Base-by-base conservation (phyloP, 2,113 vertebrate genomes). In the Pseudopodoces humilis region DNA sequence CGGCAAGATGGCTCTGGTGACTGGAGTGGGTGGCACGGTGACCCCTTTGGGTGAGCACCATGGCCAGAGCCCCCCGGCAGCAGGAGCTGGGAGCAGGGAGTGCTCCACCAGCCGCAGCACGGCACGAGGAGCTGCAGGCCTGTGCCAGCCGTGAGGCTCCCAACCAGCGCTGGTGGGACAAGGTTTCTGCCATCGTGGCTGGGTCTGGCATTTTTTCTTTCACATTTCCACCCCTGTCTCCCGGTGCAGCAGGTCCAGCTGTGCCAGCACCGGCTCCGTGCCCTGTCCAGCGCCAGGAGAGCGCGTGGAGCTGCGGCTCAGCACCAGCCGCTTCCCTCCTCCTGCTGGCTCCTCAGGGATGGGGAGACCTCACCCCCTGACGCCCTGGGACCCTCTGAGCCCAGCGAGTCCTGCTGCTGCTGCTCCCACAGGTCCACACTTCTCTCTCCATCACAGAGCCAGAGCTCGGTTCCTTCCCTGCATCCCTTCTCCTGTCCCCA, bases 71-170 rank as follows among this genome's bases (percentile, higher is more conserved):
- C 37, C 2, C 1, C 22, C 11, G 75, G 60, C 13, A 2, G 46
- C 25, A 13, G 0, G 56, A 59, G 43, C 25, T 13, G 53, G 1
- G 44, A 16, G 11, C 25, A 15, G 0, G 1, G 59, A 35, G 37
- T 1, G 9, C 17, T 17, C 31, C 13, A 2, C 31, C 13, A 2
- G 52, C 25, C 10, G 3, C 60, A 5, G 21, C 30, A 4, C 0
- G 0, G 50, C 43, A 30, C 2, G 0, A 21, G 13, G 22, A 56
- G 55, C 33, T 2, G 0, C 1, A 39, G 6, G 4, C 30, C 22
- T 2, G 5, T 39, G n/a, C 41, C 69, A 55, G 33, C 33, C 6
- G 0, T 2, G 8, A 18, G 9, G 13, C 14, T 35, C 25, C 3
- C 2, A 22, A 3, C 15, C 2, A 1, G 50, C 67, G 13, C 37